Evolutionary conservation across 2,113 vertebrate genomes (phyloP).

Genomic region (Pteropus alecto): DNA sequence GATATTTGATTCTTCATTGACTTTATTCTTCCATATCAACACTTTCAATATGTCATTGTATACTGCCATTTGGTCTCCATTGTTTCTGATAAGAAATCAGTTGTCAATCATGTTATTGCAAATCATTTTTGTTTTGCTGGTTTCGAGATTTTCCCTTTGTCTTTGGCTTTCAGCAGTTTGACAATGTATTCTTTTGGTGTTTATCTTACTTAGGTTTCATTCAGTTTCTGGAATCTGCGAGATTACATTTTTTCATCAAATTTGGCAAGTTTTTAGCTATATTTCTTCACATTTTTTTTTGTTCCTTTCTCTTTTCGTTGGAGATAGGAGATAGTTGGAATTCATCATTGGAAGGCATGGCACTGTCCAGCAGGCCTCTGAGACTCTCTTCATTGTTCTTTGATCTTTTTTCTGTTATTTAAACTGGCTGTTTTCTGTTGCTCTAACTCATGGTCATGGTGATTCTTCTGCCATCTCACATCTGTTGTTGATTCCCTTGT

Average conservation of each 20-base stretch:
- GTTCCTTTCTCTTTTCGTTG: background rate
- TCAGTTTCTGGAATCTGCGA: background rate
- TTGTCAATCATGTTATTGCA: background rate
- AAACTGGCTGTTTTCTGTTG: background rate
- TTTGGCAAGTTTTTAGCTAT: background rate
- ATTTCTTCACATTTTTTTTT: background rate
- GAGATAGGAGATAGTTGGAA: background rate
- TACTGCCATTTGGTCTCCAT: background rate
- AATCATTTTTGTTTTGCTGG: background rate
- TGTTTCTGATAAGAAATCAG: background rate
- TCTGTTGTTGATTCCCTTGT: background rate
- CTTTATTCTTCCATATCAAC: background rate
- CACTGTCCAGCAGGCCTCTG: background rate
- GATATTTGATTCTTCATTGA: background rate
- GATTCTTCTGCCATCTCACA: background rate
- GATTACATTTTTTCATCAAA: background rate
- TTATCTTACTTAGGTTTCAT: background rate
- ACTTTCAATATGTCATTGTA: background rate
- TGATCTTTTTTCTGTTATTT: background rate
- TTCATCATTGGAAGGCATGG: background rate
- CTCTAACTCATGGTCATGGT: background rate
- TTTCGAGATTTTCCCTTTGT: background rate
- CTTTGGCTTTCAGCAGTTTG: background rate
- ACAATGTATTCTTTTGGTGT: background rate
- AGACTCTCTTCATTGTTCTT: background rate